A percentile compares a stretch with the other conserved stretches of the same genome.
Conservation (phyloP, 2,113 vertebrate genomes). For the Mus spicilegus region DNA sequence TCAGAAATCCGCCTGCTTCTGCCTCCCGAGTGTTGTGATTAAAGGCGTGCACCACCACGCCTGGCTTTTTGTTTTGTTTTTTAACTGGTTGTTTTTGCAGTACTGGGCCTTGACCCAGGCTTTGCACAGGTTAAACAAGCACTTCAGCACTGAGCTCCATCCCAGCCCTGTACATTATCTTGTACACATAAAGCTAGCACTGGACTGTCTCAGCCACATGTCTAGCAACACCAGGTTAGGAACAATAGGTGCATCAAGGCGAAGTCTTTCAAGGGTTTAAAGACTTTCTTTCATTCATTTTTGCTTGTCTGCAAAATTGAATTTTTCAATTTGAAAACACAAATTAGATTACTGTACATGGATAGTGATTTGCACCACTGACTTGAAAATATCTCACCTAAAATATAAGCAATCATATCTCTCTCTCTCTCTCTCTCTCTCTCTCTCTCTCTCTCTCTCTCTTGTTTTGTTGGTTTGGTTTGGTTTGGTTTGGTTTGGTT, state of each 20-base stretch:
- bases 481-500: too few relatives aligned
- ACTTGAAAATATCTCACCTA: not conserved
- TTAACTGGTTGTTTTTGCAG: not conserved
- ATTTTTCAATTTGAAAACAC: not conserved
- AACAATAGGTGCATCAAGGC: not conserved
- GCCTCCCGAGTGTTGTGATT: too few relatives aligned
- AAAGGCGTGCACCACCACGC: too few relatives aligned
- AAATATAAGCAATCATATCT: not conserved
- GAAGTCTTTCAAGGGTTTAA: not conserved
- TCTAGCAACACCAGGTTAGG: not conserved
- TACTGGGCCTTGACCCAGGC: not conserved
- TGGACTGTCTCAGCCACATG: not conserved
- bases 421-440: not conserved
- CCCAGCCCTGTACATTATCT: not conserved
- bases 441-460: too few relatives aligned
- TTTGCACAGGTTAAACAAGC: not conserved
- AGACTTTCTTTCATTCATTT: constrained; percentile 18
- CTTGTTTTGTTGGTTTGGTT: too few relatives aligned
- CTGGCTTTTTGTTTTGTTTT: too few relatives aligned
- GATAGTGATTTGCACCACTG: not conserved
- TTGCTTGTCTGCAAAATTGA: not conserved
- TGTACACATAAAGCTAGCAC: not conserved
- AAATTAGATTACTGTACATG: not conserved
- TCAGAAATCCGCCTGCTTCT: too few relatives aligned
- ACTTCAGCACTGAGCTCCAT: not conserved